phyloP scores from a whole-genome alignment of 1,140 invertebrate species.

The Helicoverpa zea region DNA sequence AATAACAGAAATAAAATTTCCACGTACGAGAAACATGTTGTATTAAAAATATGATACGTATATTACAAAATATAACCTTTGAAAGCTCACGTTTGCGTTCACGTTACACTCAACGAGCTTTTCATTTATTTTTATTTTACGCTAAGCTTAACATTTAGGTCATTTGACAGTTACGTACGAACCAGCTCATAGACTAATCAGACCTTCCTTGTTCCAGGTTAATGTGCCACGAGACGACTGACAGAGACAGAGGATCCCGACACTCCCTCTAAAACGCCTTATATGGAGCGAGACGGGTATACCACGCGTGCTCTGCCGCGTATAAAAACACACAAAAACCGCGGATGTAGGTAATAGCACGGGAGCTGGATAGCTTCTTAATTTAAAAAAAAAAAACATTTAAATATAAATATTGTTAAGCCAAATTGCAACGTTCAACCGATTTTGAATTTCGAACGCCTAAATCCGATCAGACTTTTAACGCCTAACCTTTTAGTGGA shows the following conservation, averaged over 20 bases:
- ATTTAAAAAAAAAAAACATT: conserved; percentile 27
- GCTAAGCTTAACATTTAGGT: conserved; percentile 37
- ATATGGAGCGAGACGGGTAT: conserved; percentile 81
- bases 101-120: not conserved
- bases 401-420: conserved; percentile 22
- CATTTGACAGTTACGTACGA: conserved; percentile 37
- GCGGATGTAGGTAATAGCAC: conserved; percentile 76
- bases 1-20: no score
- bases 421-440: conserved; percentile 45
- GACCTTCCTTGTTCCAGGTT: conserved; percentile 76
- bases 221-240: conserved; percentile 63
- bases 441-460: conserved; percentile 63
- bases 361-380: conserved; percentile 55
- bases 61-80: not conserved
- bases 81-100: not conserved
- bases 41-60: no score
- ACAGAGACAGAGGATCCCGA: conserved; percentile 64
- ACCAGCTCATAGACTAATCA: conserved; percentile 58
- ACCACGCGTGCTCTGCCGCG: conserved; percentile 74
- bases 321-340: conserved; percentile 71
- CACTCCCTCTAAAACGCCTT: conserved; percentile 71
- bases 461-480: conserved; percentile 58
- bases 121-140: conserved; percentile 27
- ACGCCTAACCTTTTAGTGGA: conserved; percentile 54
- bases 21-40: no score